Base-by-base conservation (phyloP, 2,113 vertebrate species). In the Apteryx owenii region DNA sequence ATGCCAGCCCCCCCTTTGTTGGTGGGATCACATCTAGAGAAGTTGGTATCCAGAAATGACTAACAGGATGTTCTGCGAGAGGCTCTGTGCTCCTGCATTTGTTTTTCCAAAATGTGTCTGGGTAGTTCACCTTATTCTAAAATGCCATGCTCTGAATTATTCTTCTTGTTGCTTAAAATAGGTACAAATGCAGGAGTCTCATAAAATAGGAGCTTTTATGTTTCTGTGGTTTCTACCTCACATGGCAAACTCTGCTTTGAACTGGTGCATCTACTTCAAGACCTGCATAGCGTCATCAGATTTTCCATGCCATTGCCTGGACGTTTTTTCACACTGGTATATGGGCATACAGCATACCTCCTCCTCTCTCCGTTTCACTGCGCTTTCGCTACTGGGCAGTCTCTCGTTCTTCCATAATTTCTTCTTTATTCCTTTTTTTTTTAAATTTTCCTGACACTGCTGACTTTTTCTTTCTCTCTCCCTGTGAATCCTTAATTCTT, bases 1-100 rank as follows among this genome's bases (percentile, higher is more conserved):
- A 4, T 29, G 4, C 7, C 8, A 31, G 22, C n/a, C 3, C 5
- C 38, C 18, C 6, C 0, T 33, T 33, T 60, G 0, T 0, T 82
- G 53, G 5, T 46, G 31, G 31, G 72, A 29, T 73, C 28, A 10
- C 11, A 16, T 9, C 18, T 79, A 42, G 61, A 48, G 28, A 68
- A 70, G 14, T 70, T 10, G 53, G 17, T 36, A 40, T 48, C 33
- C 82, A 80, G 42, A 84, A 76, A 22, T 6, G 42, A n/a, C 28
- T 29, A 42, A 4, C 28, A 58, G 33, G 68, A 69, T 36, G 5
- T 60, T 80, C 31, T 21, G 42, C 15, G 10, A 76, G 18, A 29
- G 29, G 5, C 11, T 48, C 69, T 33, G 14, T 65, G 54, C 42
- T 22, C 21, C 56, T 70, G 44, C 4, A 4, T 71, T 70, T 51